Evolutionary conservation across 2,888 invertebrate genomes (phyloP).

Genomic region (Eupithecia subfuscata): DNA sequence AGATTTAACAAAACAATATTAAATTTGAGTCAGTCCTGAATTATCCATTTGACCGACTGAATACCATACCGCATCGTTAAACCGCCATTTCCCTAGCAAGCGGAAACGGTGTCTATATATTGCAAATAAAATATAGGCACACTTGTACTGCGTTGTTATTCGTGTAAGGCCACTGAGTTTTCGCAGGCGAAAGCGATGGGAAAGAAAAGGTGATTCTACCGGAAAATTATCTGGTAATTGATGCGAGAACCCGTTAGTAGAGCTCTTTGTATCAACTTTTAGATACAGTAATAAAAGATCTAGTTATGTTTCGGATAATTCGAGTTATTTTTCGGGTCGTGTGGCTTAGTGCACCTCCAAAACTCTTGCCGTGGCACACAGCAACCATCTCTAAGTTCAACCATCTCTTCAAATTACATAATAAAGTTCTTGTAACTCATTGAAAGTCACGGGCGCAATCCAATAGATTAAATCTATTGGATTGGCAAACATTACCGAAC

Average conservation of each 20-base stretch:
- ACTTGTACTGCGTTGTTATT: not conserved
- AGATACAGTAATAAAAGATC: not conserved
- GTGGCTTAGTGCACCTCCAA: no score
- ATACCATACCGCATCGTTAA: not conserved
- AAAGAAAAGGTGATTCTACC: conserved; percentile 1
- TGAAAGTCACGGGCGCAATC: not conserved
- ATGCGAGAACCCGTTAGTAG: not conserved
- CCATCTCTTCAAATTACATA: not conserved
- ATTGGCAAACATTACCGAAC: not conserved
- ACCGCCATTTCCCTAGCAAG: not conserved
- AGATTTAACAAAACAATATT: not conserved
- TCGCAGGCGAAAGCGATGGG: not conserved
- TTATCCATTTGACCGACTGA: not conserved
- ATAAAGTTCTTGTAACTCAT: not conserved
- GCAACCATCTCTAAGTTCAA: not conserved
- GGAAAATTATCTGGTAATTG: conserved; percentile 5
- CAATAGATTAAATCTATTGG: not conserved
- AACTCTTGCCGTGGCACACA: no score
- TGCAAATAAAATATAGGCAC: not conserved
- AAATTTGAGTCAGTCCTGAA: not conserved
- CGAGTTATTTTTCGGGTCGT: no score
- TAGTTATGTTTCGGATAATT: not conserved
- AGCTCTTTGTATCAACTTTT: not conserved
- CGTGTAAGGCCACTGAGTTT: not conserved
- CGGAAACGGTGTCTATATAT: not conserved